These are phyloP conservation scores for Danio kyathit DNA, from an alignment of 2,797 vertebrate species.

Conservation along the genomic window DNA sequence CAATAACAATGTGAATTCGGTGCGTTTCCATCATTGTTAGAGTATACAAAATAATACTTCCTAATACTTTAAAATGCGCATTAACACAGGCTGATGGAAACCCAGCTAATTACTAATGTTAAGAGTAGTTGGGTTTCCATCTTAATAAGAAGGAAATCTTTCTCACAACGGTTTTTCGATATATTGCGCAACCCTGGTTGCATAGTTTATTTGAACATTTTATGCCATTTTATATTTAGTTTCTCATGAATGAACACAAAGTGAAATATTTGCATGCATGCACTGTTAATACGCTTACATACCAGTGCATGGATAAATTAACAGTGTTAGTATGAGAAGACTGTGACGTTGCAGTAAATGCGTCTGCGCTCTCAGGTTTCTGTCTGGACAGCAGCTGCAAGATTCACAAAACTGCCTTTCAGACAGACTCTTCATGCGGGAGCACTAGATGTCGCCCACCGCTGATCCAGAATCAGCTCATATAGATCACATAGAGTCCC, in stretches of 20 bases:
- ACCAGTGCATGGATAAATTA: neutral
- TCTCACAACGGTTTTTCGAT: too few relatives aligned
- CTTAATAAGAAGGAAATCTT: too few relatives aligned
- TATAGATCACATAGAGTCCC: constrained; percentile 3
- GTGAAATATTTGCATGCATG: neutral
- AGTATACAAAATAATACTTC: too few relatives aligned
- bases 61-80: too few relatives aligned
- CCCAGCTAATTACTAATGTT: too few relatives aligned
- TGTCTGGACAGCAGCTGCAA: constrained; percentile 68
- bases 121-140: too few relatives aligned
- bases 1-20: too few relatives aligned
- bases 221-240: neutral
- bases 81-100: too few relatives aligned
- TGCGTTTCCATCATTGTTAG: too few relatives aligned
- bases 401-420: constrained; percentile 53
- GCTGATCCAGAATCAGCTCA: constrained; percentile 22
- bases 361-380: constrained; percentile 70
- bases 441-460: neutral
- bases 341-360: constrained; percentile 57
- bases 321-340: constrained; percentile 20
- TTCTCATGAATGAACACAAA: neutral
- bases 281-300: neutral
- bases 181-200: too few relatives aligned
- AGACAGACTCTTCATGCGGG: neutral
- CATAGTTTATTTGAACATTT: too few relatives aligned